These are phyloP conservation scores for Parauchenoglanis punctatus DNA, from an alignment of 2,797 vertebrate species.

Conservation along the genomic window DNA sequence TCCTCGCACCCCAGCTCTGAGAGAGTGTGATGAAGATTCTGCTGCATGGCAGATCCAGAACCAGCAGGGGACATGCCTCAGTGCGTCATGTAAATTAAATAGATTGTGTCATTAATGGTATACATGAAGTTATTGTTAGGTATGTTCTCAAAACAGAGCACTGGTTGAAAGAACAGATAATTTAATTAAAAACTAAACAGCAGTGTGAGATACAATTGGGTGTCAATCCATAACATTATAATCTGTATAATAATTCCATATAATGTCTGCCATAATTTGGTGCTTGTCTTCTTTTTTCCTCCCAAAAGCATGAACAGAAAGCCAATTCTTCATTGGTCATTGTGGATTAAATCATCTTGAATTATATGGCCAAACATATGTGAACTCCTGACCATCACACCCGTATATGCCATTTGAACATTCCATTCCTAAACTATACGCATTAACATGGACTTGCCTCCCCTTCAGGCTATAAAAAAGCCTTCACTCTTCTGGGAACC, in stretches of 20 bases:
- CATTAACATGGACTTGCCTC: too few species aligned
- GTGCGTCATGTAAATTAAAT: constrained; percentile 22
- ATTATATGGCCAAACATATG: not conserved
- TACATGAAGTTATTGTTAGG: not conserved
- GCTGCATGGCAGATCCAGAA: constrained; percentile 38
- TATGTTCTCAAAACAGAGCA: not conserved
- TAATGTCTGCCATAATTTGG: not conserved
- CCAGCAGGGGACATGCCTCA: constrained; percentile 36
- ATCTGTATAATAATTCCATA: too few species aligned
- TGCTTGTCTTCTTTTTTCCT: not conserved
- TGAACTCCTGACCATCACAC: not conserved
- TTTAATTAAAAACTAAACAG: not conserved
- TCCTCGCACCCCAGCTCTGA: constrained; percentile 40
- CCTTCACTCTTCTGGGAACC: not conserved
- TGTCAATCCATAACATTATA: too few species aligned
- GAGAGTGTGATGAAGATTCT: constrained; percentile 41
- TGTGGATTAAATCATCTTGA: not conserved
- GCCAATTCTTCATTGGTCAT: not conserved
- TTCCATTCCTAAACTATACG: not conserved
- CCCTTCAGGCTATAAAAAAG: not conserved
- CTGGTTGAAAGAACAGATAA: not conserved
- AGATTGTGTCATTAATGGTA: constrained; percentile 6
- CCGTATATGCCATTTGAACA: not conserved
- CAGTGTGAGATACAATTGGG: not conserved
- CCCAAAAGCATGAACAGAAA: not conserved